Evolutionary conservation across 2,888 invertebrate species (phyloP), one percentile per base, ranked within the genome.

Genomic region (Pachydiplax longipennis): DNA sequence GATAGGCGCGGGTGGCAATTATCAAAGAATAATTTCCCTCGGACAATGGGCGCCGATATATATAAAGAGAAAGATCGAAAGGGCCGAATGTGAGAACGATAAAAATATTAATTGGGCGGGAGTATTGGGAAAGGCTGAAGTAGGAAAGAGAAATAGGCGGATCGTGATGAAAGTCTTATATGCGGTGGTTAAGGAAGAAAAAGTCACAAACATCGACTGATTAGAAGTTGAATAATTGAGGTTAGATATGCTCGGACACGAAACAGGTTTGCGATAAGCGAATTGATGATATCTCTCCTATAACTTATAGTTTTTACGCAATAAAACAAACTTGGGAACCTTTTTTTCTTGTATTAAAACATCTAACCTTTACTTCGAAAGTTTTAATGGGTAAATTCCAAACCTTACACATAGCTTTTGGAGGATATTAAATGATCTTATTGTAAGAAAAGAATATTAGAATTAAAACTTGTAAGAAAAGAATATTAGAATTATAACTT

Each of bases 1-100:
- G 87, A 87, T 87, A 58, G 37, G 35, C 31, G 31, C 61, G 61
- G 61, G 87, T 87, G 87, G 87, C 65, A 22, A 73, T 73, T 73
- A 73, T 25, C 22, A 53, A 22, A 15, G 61, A 61, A 61, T 87
- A 61, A 87, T 61, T 83, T 83, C 83, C 58, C 35, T 37, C 87
- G 61, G 87, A 61, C 87, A 73, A 73, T 73, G 31, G 73, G 25
- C 37, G 87, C 61, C n/a, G 37, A 22, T 35, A 83, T 58, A 65
- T 58, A 4, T n/a, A 31, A 53, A 53, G 25, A 31, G 82, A 31
- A 40, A 83, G 82, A 53, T 53, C 53, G 18, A 44, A 8, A 10
- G 44, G 44, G 6, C 44, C 10, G 10, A 83, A 83, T 48, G 82
- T 13, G 15, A 53, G 82, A 61, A 37, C 22, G 10, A 40, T 22